phyloP scores from a whole-genome alignment of 92 coral and sea anemone genomes.

The Umimayanthus kanabou region DNA sequence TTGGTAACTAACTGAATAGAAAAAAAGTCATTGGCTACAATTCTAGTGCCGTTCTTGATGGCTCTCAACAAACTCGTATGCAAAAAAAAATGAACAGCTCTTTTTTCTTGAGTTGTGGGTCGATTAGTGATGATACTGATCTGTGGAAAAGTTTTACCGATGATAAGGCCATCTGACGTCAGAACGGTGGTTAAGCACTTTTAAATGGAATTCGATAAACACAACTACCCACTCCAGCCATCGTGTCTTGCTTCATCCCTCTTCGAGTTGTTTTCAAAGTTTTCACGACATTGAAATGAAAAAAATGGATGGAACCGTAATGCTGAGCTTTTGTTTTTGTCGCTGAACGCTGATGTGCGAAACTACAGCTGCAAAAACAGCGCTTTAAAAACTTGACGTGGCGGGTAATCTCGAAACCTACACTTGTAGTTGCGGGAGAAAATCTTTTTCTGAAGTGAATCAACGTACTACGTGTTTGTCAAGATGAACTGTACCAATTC shows the following conservation, averaged over 20 bases:
- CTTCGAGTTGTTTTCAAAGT: not conserved
- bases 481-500: slow-evolving; percentile 1
- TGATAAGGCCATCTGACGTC: not conserved
- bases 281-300: not conserved
- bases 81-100: not conserved
- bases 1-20: not conserved
- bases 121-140: too few relatives aligned
- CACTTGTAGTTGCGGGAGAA: not conserved
- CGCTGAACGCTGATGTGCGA: not conserved
- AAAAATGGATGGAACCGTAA: not conserved
- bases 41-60: not conserved
- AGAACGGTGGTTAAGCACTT: not conserved
- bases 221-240: not conserved
- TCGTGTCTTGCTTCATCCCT: not conserved
- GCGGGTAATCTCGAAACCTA: not conserved
- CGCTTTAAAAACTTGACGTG: not conserved
- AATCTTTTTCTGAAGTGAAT: not conserved
- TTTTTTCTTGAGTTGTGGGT: not conserved
- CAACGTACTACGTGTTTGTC: too few relatives aligned
- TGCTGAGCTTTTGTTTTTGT: not conserved
- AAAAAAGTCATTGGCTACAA: not conserved
- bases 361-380: slow-evolving; percentile 27
- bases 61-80: not conserved
- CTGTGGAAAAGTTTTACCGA: not conserved
- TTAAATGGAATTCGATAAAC: slow-evolving; percentile 2